Conservation (phyloP, 2,797 vertebrate species). For the Rhynchotus rufescens region DNA sequence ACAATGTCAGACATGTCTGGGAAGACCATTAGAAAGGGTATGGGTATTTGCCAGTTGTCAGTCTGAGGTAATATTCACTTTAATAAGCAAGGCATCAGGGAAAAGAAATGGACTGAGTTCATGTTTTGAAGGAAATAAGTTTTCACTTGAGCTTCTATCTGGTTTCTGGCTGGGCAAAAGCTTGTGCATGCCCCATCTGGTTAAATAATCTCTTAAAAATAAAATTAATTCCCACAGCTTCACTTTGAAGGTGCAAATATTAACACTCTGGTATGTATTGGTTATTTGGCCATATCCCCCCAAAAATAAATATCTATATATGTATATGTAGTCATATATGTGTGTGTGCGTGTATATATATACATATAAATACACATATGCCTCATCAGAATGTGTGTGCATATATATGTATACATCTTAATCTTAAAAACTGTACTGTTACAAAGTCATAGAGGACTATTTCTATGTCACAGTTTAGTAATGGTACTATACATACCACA, state of each 20-base stretch:
- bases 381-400: too few species aligned
- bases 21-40: not conserved
- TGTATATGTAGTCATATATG: too few species aligned
- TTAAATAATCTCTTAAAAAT: not conserved
- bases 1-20: slow-evolving; percentile 10
- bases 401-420: too few species aligned
- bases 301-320: too few species aligned
- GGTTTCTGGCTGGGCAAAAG: not conserved
- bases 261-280: not conserved
- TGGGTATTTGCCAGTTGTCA: slow-evolving; percentile 34
- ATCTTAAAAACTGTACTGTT: not conserved
- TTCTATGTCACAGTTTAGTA: not conserved
- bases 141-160: not conserved
- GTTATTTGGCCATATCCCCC: not conserved
- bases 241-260: not conserved
- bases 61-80: not conserved
- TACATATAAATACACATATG: too few species aligned
- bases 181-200: not conserved
- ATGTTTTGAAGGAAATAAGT: not conserved
- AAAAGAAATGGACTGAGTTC: not conserved
- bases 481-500: not conserved
- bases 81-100: not conserved
- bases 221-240: not conserved
- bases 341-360: too few species aligned
- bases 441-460: not conserved